These are phyloP conservation scores for Etheostoma perlongum DNA, from an alignment of 2,797 vertebrate species.

Conservation along the genomic window DNA sequence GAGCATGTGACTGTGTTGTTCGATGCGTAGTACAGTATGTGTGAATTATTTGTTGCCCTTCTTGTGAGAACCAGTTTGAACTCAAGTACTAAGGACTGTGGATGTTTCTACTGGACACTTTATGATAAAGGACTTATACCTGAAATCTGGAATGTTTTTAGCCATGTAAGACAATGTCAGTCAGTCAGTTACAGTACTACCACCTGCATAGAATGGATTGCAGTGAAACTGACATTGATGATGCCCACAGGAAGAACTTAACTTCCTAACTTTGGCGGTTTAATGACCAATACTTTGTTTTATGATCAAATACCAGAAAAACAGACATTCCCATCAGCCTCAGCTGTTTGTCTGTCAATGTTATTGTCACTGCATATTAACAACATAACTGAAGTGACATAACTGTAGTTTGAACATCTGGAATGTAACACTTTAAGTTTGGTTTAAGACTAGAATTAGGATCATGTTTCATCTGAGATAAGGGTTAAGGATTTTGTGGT, in stretches of 20 bases:
- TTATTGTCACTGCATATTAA: not conserved
- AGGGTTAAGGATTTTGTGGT: not conserved
- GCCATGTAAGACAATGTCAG: no score
- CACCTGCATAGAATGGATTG: not conserved
- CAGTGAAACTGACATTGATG: no score
- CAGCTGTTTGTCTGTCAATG: not conserved
- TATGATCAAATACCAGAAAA: no score
- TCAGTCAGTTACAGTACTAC: not conserved
- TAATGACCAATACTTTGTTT: no score
- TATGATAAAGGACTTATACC: not conserved
- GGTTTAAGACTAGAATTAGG: not conserved
- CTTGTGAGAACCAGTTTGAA: constrained; percentile 2
- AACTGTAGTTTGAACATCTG: not conserved
- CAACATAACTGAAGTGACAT: not conserved
- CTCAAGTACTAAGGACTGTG: not conserved
- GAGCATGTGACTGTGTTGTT: constrained; percentile 26
- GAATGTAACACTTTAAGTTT: not conserved
- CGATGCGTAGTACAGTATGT: not conserved
- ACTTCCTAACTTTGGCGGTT: not conserved
- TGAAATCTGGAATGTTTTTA: no score
- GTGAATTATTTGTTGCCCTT: not conserved
- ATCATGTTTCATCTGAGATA: not conserved
- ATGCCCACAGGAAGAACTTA: not conserved
- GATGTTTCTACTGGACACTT: not conserved
- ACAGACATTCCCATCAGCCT: no score